Evolutionary conservation across 37 sponge, comb jelly and placozoan genomes (phyloP).

Genomic region (Dysidea cf. avara): DNA sequence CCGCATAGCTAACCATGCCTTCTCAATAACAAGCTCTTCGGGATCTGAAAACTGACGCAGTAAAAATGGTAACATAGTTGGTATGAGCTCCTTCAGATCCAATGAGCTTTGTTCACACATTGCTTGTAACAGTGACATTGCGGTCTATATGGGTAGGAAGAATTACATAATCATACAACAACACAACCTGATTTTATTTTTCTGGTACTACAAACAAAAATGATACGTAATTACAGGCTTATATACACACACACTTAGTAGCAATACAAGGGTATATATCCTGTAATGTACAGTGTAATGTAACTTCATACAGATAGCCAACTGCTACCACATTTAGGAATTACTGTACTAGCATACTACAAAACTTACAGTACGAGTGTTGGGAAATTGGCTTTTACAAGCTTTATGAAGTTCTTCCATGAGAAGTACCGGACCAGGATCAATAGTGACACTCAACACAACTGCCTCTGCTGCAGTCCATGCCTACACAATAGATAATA

Average conservation of each 20-base stretch:
- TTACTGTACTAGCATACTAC: no score
- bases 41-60: slow-evolving; percentile 67
- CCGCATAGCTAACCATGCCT: slow-evolving; percentile 81
- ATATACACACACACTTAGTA: no score
- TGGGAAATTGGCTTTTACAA: not conserved
- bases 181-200: not conserved
- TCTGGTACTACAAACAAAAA: no score
- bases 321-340: no score
- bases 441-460: slow-evolving; percentile 53
- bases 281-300: no score
- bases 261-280: no score
- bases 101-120: slow-evolving; percentile 47
- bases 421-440: slow-evolving; percentile 48
- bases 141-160: slow-evolving; percentile 13
- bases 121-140: slow-evolving; percentile 54
- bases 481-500: not conserved
- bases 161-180: no score
- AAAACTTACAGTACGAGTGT: slow-evolving; percentile 17
- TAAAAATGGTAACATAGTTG: slow-evolving; percentile 63
- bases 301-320: no score
- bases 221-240: no score
- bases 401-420: slow-evolving; percentile 60
- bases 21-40: slow-evolving; percentile 56
- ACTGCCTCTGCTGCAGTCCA: slow-evolving; percentile 57
- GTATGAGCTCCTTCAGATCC: slow-evolving; percentile 55